A percentile compares a stretch with the other conserved stretches of the same genome.
Conservation (phyloP, 2,888 invertebrate genomes). For the Mechanitis mazaeus region DNA sequence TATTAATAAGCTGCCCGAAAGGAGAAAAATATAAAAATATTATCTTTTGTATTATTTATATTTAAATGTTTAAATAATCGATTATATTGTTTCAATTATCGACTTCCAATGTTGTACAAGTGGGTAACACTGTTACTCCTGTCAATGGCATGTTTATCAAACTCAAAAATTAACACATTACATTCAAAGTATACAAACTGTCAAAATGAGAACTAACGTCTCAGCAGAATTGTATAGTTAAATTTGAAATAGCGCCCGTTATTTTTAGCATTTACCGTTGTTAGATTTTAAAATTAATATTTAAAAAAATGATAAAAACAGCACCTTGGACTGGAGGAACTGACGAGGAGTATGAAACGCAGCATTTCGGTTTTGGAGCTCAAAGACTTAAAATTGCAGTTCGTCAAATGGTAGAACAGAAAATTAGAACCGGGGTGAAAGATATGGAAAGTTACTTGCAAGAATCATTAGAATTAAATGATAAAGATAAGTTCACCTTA, state of each 20-base stretch:
- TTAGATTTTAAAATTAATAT: background rate
- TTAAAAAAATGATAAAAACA: constrained; percentile 51
- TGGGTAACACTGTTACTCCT: too few species aligned
- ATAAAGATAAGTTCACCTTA: constrained; percentile 57
- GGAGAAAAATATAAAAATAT: too few species aligned
- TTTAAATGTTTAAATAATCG: too few species aligned
- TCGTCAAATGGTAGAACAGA: constrained; percentile 66
- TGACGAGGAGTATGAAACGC: constrained; percentile 70
- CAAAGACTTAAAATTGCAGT: constrained; percentile 66
- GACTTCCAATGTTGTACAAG: too few species aligned
- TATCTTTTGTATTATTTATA: too few species aligned
- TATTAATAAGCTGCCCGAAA: too few species aligned
- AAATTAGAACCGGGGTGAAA: constrained; percentile 58
- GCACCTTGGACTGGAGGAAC: constrained; percentile 60
- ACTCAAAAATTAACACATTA: too few species aligned
- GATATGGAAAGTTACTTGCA: constrained; percentile 61
- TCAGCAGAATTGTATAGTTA: too few species aligned
- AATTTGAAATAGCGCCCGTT: background rate
- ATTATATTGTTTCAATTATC: too few species aligned
- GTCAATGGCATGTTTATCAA: too few species aligned
- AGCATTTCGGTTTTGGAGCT: constrained; percentile 68
- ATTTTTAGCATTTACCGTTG: background rate
- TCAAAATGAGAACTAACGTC: too few species aligned
- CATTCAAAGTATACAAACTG: too few species aligned
- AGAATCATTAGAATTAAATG: constrained; percentile 55